phyloP scores from a whole-genome alignment of 2,888 invertebrate genomes.

The Tenthredo livida region DNA sequence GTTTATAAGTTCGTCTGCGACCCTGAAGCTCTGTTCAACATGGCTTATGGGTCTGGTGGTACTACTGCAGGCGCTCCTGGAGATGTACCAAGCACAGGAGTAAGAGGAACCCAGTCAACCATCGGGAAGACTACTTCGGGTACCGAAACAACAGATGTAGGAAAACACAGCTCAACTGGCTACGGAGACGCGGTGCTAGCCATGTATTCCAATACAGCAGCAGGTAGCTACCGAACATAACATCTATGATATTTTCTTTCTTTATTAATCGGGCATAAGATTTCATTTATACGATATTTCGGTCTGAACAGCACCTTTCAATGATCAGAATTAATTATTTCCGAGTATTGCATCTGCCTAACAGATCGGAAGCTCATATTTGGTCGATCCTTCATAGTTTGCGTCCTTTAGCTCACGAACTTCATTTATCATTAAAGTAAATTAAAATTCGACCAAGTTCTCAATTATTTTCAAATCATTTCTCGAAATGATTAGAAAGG shows the following conservation, averaged over 20 bases:
- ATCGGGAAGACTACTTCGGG: constrained; percentile 63
- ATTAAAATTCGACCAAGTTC: background rate
- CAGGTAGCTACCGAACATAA: constrained; percentile 61
- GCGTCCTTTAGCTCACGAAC: background rate
- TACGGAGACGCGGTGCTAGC: constrained; percentile 73
- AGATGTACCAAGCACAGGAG: constrained; percentile 64
- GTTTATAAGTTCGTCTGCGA: constrained; percentile 98
- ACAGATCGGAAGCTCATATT: background rate
- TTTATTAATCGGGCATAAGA: background rate
- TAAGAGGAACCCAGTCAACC: constrained; percentile 65
- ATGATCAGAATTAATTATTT: background rate
- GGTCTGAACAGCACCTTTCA: background rate
- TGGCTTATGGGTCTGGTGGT: constrained; percentile 83
- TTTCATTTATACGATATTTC: background rate
- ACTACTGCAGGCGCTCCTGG: constrained; percentile 65
- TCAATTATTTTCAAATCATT: background rate
- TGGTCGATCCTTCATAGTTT: background rate
- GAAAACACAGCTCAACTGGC: constrained; percentile 67
- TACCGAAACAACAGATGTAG: constrained; percentile 64
- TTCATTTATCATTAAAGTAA: background rate
- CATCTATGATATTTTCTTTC: background rate
- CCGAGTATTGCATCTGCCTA: background rate
- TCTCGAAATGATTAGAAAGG: background rate
- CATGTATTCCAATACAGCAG: constrained; percentile 72
- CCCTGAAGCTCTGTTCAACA: constrained; percentile 93